These are phyloP conservation scores for Tenrec ecaudatus DNA, from an alignment of 2,113 vertebrate genomes.

Conservation along the genomic window DNA sequence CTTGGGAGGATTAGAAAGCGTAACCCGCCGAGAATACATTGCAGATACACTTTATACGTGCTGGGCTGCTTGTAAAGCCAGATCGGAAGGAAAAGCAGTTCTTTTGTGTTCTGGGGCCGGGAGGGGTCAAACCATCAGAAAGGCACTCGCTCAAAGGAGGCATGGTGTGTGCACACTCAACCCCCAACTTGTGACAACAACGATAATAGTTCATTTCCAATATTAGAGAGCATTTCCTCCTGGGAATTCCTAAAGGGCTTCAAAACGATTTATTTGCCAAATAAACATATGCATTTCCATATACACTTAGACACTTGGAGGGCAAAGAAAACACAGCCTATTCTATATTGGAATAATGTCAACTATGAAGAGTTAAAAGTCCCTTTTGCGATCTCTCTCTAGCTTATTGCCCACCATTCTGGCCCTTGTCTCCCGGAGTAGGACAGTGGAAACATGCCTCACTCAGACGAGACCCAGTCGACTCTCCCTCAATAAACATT, in stretches of 20 bases:
- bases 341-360: conserved; percentile 59
- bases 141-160: conserved; percentile 61
- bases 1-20: conserved; percentile 60
- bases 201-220: conserved; percentile 61
- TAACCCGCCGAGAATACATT: conserved; percentile 56
- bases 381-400: neutral
- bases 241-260: conserved; percentile 60
- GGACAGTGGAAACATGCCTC: neutral
- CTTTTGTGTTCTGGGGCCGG: conserved; percentile 55
- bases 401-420: neutral
- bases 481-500: neutral
- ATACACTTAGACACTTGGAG: conserved; percentile 48
- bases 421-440: neutral
- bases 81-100: conserved; percentile 53
- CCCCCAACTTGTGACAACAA: conserved; percentile 53
- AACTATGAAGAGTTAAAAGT: conserved; percentile 44
- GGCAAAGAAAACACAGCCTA: neutral
- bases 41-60: conserved; percentile 49
- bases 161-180: conserved; percentile 42
- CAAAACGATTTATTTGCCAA: conserved; percentile 61
- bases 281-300: conserved; percentile 53
- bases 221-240: conserved; percentile 66
- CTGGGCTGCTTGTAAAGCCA: conserved; percentile 63
- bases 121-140: conserved; percentile 61
- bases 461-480: neutral